Evolutionary conservation across 2,888 invertebrate species (phyloP).

Genomic region (Tetramorium bicarinatum): DNA sequence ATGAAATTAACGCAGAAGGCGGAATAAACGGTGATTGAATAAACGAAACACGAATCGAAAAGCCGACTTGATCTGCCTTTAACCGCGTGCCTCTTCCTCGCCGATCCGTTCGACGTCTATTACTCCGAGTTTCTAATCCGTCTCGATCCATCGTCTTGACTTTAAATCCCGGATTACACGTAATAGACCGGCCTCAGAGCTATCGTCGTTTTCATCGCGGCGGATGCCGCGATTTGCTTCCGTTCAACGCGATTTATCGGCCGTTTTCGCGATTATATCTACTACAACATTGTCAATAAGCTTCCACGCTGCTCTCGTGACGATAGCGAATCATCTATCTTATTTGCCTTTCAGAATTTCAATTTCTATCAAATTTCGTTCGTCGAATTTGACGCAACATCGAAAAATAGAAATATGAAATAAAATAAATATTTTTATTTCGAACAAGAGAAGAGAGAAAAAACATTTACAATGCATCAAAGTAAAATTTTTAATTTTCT

Average conservation of each 20-base stretch:
- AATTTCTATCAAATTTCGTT: background rate
- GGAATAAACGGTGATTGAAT: constrained; percentile 32
- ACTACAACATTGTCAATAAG: constrained; percentile 13
- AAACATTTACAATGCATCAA: background rate
- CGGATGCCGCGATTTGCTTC: constrained; percentile 37
- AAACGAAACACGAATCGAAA: constrained; percentile 49
- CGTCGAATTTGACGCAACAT: background rate
- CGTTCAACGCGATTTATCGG: constrained; percentile 39
- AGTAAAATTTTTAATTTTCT: background rate
- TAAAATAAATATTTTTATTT: background rate
- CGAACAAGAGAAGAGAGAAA: background rate
- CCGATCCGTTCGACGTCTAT: constrained; percentile 42
- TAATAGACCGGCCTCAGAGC: constrained; percentile 36
- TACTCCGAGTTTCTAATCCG: constrained; percentile 54
- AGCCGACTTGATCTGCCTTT: constrained; percentile 43
- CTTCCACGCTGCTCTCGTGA: background rate
- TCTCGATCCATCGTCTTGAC: constrained; percentile 56
- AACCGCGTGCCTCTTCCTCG: constrained; percentile 42
- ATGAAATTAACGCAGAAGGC: constrained; percentile 16
- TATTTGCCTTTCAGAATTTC: background rate
- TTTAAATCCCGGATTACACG: constrained; percentile 53
- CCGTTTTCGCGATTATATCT: constrained; percentile 3
- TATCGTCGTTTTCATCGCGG: constrained; percentile 49
- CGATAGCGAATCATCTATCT: background rate
- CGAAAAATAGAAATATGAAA: background rate